Evolutionary conservation across 2,888 invertebrate genomes (phyloP).

Genomic region (Ornithoptera alexandrae): DNA sequence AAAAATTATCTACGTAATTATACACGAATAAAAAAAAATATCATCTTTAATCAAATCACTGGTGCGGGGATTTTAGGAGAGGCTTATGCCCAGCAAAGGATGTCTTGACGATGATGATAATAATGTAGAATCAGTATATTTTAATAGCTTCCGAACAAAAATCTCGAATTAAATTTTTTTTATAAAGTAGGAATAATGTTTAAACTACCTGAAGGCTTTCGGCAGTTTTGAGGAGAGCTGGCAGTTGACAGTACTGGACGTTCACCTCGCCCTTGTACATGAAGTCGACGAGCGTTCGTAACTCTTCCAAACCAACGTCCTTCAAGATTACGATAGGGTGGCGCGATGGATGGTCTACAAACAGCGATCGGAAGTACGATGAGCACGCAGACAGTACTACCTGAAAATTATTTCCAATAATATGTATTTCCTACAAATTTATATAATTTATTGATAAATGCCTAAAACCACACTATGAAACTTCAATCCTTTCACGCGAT

Average conservation of each 20-base stretch:
- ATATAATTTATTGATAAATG: background rate
- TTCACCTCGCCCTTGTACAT: slow-evolving; percentile 98
- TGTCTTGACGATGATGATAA: too few relatives aligned
- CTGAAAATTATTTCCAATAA: slow-evolving; percentile 62
- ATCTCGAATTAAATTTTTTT: too few relatives aligned
- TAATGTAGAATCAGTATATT: too few relatives aligned
- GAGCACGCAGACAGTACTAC: slow-evolving; percentile 97
- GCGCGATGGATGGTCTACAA: slow-evolving; percentile 94
- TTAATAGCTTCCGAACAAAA: too few relatives aligned
- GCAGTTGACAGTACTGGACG: slow-evolving; percentile 95
- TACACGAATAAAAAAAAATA: too few relatives aligned
- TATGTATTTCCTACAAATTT: background rate
- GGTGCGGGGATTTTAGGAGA: too few relatives aligned
- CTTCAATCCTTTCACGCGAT: too few relatives aligned
- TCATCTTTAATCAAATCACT: too few relatives aligned
- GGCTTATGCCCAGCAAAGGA: too few relatives aligned
- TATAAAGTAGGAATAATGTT: background rate
- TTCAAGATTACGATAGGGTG: slow-evolving; percentile 97
- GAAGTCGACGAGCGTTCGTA: slow-evolving; percentile 95
- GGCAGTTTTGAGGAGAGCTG: slow-evolving; percentile 93
- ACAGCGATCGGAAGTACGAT: slow-evolving; percentile 95
- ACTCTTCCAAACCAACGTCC: slow-evolving; percentile 94
- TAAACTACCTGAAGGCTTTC: slow-evolving; percentile 89
- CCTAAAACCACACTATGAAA: background rate
- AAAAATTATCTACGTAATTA: too few relatives aligned